Evolutionary conservation across 2,797 vertebrate species (phyloP).

Genomic region (Pipistrellus nathusii): DNA sequence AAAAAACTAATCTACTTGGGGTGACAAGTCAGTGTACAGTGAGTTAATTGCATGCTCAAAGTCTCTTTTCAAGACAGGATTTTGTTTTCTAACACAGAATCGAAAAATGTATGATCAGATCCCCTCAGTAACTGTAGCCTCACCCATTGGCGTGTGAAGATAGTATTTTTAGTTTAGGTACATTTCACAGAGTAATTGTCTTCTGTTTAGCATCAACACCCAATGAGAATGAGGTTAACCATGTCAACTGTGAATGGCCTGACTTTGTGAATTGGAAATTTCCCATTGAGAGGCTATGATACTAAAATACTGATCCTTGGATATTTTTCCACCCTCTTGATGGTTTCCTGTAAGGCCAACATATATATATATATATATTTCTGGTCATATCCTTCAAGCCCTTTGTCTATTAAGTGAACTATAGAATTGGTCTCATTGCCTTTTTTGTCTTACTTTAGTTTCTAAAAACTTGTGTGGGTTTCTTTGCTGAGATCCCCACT

Average conservation of each 20-base stretch:
- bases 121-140: not conserved
- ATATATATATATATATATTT: not conserved
- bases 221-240: not conserved
- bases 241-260: not conserved
- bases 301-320: not conserved
- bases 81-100: slow-evolving; percentile 38
- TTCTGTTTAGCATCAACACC: slow-evolving; percentile 55
- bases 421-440: not conserved
- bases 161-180: not conserved
- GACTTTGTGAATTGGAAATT: not conserved
- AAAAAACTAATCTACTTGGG: slow-evolving; percentile 48
- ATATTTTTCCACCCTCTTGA: not conserved
- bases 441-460: not conserved
- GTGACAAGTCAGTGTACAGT: slow-evolving; percentile 37
- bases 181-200: slow-evolving; percentile 40
- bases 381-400: not conserved
- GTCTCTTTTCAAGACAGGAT: slow-evolving; percentile 29
- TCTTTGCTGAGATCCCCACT: not conserved
- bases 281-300: not conserved
- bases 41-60: slow-evolving; percentile 49
- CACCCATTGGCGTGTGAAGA: not conserved
- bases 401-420: not conserved
- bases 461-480: not conserved
- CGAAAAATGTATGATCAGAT: not conserved
- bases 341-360: not conserved